A percentile compares a stretch with the other conserved stretches of the same genome.
phyloP scores from a whole-genome alignment of 1,140 invertebrate genomes.

The Pseudomyrmex gracilis region DNA sequence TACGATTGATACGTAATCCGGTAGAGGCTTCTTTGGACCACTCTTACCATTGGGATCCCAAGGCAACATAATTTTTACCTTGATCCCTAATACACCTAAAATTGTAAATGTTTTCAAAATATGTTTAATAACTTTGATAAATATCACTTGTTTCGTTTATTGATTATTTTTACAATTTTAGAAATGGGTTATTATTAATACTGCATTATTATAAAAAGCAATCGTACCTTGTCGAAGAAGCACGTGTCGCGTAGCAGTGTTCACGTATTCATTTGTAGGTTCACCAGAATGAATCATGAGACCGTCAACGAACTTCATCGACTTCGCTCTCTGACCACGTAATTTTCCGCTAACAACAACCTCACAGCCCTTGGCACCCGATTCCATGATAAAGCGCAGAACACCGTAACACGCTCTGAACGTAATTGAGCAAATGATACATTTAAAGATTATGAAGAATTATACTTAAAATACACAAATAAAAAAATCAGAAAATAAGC shows the following conservation, averaged over 20 bases:
- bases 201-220: not conserved
- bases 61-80: constrained; percentile 99
- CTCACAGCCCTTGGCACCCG: constrained; percentile 98
- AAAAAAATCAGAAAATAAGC: not conserved
- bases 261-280: constrained; percentile 99
- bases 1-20: constrained; percentile 97
- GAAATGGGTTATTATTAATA: not conserved
- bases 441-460: not conserved
- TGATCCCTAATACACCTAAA: constrained; percentile 91
- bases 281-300: constrained; percentile 99
- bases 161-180: too few relatives aligned
- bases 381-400: constrained; percentile 99
- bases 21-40: constrained; percentile 98
- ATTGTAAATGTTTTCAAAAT: constrained; percentile 52
- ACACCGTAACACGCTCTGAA: constrained; percentile 99
- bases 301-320: constrained; percentile 99
- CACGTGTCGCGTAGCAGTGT: constrained; percentile 98
- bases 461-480: not conserved
- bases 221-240: constrained; percentile 95
- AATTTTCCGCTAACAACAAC: constrained; percentile 99
- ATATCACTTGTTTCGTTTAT: not conserved
- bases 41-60: constrained; percentile 98
- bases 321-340: constrained; percentile 99
- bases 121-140: not conserved
- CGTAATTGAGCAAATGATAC: not conserved